These are phyloP conservation scores for Ridgeia piscesae DNA, from an alignment of 1,140 invertebrate genomes.

Conservation along the genomic window DNA sequence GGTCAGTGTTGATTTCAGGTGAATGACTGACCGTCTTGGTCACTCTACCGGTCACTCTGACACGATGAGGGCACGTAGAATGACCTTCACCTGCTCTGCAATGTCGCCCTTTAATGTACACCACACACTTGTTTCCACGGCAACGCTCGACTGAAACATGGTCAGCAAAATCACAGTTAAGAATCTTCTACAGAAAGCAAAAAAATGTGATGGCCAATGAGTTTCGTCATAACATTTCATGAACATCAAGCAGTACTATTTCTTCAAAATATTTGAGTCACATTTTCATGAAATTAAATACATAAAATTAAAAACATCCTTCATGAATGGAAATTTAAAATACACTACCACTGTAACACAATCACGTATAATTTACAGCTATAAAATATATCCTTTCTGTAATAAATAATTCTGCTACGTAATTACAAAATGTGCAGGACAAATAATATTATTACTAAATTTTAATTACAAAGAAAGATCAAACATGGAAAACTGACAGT, in stretches of 20 bases:
- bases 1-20: neutral
- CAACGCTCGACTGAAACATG: slow-evolving; percentile 43
- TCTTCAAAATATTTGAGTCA: neutral
- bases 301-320: too few relatives aligned
- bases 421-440: neutral
- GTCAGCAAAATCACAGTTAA: neutral
- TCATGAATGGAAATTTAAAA: too few relatives aligned
- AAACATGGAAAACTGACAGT: neutral
- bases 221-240: neutral
- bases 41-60: slow-evolving; percentile 26
- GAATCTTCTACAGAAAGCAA: neutral
- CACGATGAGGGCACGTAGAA: slow-evolving; percentile 51
- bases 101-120: slow-evolving; percentile 50
- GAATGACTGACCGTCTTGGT: neutral
- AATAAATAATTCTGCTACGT: neutral
- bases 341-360: too few relatives aligned
- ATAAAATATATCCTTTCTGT: neutral
- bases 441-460: neutral
- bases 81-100: slow-evolving; percentile 45
- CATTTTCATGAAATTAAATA: neutral
- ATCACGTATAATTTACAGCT: neutral
- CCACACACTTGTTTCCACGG: slow-evolving; percentile 43
- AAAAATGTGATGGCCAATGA: neutral
- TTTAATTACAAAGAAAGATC: neutral
- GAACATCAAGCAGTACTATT: neutral